Base-by-base conservation (phyloP, 2,797 vertebrate species). In the Channa striata region DNA sequence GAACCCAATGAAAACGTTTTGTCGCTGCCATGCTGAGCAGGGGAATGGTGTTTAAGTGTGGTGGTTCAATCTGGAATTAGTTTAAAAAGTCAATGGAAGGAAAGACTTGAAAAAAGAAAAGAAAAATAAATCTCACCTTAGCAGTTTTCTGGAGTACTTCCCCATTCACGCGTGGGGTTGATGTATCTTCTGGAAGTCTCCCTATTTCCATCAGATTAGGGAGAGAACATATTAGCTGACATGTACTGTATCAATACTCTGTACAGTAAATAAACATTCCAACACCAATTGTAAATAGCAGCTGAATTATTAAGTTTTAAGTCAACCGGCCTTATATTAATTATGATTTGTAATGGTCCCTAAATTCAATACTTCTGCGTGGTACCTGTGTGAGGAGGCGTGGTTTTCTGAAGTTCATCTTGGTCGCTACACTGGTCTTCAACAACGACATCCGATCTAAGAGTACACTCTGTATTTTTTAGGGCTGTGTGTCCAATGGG, bases 91-190 rank as follows among this genome's bases (percentile, higher is more conserved):
- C 13, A 36, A 25, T 20, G 0, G 0, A 40, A 54, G 2, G 8
- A 9, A 16, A 13, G 5, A 4, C 7, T 2, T 5, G 3, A n/a
- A 4, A 52, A 20, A 21, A 49, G 25, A 36, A 3, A 19, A 16
- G 54, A 4, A 8, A 19, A 33, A 8, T 19, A 16, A 44, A n/a
- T 25, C 80, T 93, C 91, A 98, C 98, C 94, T 98, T 97, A 51
- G 95, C 98, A n/a, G 97, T 98, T 87, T 93, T 96, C 80, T 99
- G 98, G 71, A 96, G 91, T 25, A 86, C 90, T 75, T 92, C 94
- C 30, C 95, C 95, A 12, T 86, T 84, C 20, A 82, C 17, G 14
- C 57, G 70, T 44, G 64, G 37, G 21, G 66, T 50, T 59, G 79
- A 78, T n/a, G 75, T 25, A 20, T 66, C 81, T 48, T 88, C 73